A percentile compares a stretch with the other conserved stretches of the same genome.
phyloP scores from a whole-genome alignment of 1,140 invertebrate species.

The Brachionus manjavacas region DNA sequence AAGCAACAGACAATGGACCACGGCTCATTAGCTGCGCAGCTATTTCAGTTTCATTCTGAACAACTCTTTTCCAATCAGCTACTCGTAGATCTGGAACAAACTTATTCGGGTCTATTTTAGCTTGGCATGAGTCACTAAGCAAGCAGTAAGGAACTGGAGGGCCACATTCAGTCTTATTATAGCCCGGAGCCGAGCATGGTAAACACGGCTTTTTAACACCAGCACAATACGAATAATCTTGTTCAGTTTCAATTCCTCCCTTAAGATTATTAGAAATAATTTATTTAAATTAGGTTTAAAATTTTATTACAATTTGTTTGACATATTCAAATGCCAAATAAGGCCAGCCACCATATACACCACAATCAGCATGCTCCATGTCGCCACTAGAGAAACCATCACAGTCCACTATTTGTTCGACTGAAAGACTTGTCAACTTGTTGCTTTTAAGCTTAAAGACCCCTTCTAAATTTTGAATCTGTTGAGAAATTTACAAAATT shows the following conservation, averaged over 20 bases:
- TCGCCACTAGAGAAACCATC: constrained; percentile 47
- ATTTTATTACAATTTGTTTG: constrained; percentile 43
- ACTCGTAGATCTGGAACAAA: constrained; percentile 50
- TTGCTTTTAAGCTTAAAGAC: constrained; percentile 49
- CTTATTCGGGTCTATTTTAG: constrained; percentile 48
- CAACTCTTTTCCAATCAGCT: constrained; percentile 48
- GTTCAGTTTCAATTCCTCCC: constrained; percentile 50
- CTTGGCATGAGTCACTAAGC: constrained; percentile 49
- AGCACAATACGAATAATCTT: constrained; percentile 50
- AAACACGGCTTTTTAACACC: constrained; percentile 48
- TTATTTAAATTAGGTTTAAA: neutral
- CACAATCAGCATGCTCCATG: constrained; percentile 48
- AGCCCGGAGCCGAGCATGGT: constrained; percentile 49
- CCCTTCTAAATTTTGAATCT: constrained; percentile 50
- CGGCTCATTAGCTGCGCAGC: constrained; percentile 48
- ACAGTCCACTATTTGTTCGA: constrained; percentile 54
- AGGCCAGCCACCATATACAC: constrained; percentile 53
- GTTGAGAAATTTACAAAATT: constrained; percentile 42
- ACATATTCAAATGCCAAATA: constrained; percentile 52
- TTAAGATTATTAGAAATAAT: neutral
- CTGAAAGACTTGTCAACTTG: constrained; percentile 49
- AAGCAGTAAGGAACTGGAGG: constrained; percentile 49
- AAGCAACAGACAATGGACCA: constrained; percentile 51
- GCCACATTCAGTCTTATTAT: constrained; percentile 51
- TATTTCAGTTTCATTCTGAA: constrained; percentile 50